phyloP scores from a whole-genome alignment of 2,113 vertebrate genomes.

The Psilopogon haemacephalus region DNA sequence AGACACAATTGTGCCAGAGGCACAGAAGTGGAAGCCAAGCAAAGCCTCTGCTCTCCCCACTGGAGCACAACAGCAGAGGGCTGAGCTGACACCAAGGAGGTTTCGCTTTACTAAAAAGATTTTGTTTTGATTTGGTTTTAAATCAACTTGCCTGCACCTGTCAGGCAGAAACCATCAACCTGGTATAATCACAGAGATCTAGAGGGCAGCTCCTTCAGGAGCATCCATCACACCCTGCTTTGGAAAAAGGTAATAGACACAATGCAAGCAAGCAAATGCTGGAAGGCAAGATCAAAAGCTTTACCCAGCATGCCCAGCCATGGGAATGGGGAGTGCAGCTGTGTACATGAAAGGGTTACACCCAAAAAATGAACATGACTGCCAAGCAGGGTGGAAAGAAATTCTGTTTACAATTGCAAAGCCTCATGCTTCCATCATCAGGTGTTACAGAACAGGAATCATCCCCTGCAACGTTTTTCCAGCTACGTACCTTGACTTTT shows the following conservation, averaged over 20 bases:
- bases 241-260: constrained; percentile 30
- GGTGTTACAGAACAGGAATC: constrained; percentile 32
- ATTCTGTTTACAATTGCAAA: constrained; percentile 54
- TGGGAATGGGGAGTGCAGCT: constrained; percentile 60
- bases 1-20: background rate
- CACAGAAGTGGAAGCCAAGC: background rate
- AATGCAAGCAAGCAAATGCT: constrained; percentile 27
- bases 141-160: constrained; percentile 55
- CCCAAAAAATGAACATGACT: constrained; percentile 27
- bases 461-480: background rate
- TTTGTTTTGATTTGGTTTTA: constrained; percentile 30
- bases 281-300: constrained; percentile 43
- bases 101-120: constrained; percentile 36
- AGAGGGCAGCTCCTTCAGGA: constrained; percentile 31
- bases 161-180: constrained; percentile 56
- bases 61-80: background rate
- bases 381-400: constrained; percentile 46
- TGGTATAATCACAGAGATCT: constrained; percentile 42
- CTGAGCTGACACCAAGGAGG: background rate
- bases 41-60: background rate
- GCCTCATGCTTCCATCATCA: constrained; percentile 45
- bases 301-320: constrained; percentile 11
- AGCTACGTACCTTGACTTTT: background rate
- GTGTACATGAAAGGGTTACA: constrained; percentile 54
- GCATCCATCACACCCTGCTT: constrained; percentile 38